phyloP scores from a whole-genome alignment of 2,113 vertebrate species.

The Excalfactoria chinensis region DNA sequence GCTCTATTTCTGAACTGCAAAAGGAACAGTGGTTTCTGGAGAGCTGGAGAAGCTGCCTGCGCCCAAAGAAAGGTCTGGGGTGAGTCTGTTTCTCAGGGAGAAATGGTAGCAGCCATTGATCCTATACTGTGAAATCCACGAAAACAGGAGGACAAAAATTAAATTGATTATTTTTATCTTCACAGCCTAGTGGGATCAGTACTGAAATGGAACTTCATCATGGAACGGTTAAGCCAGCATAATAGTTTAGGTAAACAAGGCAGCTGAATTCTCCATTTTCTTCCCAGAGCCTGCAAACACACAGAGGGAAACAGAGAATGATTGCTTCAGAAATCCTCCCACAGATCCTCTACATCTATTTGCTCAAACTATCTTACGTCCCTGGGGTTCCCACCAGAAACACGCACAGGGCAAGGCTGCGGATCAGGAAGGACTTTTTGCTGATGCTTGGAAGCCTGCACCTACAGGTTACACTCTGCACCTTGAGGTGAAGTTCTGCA shows the following conservation, averaged over 20 bases:
- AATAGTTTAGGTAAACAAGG: constrained; percentile 45
- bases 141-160: constrained; percentile 11
- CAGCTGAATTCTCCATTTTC: constrained; percentile 18
- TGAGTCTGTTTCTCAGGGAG: background rate
- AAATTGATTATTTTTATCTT: constrained; percentile 23
- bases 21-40: background rate
- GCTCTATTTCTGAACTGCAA: background rate
- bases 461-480: background rate
- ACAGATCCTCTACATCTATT: background rate
- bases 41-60: background rate
- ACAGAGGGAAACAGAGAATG: constrained; percentile 31
- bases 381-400: constrained; percentile 7
- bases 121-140: background rate
- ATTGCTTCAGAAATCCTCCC: constrained; percentile 31
- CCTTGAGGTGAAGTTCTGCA: background rate
- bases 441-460: background rate
- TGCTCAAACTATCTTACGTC: background rate
- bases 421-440: background rate
- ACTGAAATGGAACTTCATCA: constrained; percentile 50
- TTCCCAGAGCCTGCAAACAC: background rate
- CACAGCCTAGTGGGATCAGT: background rate
- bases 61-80: background rate
- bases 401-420: background rate
- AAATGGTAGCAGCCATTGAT: background rate
- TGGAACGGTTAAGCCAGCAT: background rate